These are phyloP conservation scores for Ormyrus thymus DNA, from an alignment of 2,888 invertebrate genomes.

Conservation along the genomic window DNA sequence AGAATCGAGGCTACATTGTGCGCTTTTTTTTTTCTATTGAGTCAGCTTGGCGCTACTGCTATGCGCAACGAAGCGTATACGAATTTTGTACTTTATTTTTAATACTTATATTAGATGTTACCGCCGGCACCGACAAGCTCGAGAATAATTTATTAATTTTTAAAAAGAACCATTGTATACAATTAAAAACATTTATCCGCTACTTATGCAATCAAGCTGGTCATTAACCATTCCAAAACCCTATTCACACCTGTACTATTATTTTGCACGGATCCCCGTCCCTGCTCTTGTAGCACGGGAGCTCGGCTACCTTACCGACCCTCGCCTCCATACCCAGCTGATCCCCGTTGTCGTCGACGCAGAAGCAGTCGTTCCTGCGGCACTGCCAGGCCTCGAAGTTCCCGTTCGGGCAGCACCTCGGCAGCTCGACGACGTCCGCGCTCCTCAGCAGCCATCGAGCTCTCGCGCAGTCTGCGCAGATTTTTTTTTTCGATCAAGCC, in stretches of 20 bases:
- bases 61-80: no score
- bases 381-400: slow-evolving; percentile 81
- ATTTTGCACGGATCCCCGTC: slow-evolving; percentile 51
- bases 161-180: no score
- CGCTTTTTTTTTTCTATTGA: no score
- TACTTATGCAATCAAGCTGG: no score
- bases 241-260: no score
- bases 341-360: slow-evolving; percentile 80
- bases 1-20: neutral
- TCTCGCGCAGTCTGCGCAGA: slow-evolving; percentile 79
- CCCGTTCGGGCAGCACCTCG: slow-evolving; percentile 80
- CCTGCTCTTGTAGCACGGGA: slow-evolving; percentile 58
- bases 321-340: slow-evolving; percentile 75
- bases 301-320: slow-evolving; percentile 36
- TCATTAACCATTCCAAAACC: no score
- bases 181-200: no score
- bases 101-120: no score
- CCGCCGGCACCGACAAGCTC: no score
- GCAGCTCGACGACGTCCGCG: slow-evolving; percentile 74
- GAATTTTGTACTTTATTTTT: no score
- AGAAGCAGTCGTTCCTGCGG: slow-evolving; percentile 79
- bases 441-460: slow-evolving; percentile 75
- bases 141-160: no score
- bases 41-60: no score
- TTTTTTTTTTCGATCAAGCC: slow-evolving; percentile 57